Evolutionary conservation across 2,113 vertebrate genomes (phyloP).

Genomic region (Nycticorax nycticorax): DNA sequence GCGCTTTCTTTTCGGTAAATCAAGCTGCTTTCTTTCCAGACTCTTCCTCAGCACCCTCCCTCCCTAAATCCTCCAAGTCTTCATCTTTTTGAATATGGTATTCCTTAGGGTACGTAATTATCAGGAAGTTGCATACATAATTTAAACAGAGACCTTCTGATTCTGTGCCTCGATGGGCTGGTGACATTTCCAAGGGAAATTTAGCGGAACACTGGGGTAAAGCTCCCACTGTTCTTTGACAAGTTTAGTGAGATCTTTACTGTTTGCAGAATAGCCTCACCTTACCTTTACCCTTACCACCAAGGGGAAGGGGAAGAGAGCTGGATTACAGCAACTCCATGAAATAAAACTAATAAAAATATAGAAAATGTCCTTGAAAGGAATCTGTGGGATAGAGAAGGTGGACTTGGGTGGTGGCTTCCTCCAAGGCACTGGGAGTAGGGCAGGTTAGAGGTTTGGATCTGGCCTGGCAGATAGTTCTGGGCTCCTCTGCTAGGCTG

Average conservation of each 20-base stretch:
- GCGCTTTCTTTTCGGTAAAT: neutral
- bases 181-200: conserved; percentile 30
- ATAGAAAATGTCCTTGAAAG: neutral
- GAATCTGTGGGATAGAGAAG: neutral
- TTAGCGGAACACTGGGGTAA: neutral
- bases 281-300: neutral
- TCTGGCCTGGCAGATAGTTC: neutral
- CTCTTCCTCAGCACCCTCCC: neutral
- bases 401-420: neutral
- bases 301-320: neutral
- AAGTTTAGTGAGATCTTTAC: neutral
- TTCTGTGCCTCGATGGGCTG: neutral
- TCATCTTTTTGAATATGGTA: neutral
- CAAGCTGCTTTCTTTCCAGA: neutral
- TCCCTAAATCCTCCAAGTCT: neutral
- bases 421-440: neutral
- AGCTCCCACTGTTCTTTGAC: conserved; percentile 1
- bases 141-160: conserved; percentile 1
- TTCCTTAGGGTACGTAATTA: conserved; percentile 4
- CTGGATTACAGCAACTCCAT: neutral
- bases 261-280: neutral
- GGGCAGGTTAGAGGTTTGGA: neutral
- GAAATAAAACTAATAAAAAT: neutral
- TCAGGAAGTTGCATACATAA: neutral
- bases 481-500: neutral